These are phyloP conservation scores for Cryptoprocta ferox DNA, from an alignment of 2,797 vertebrate species.

Conservation along the genomic window DNA sequence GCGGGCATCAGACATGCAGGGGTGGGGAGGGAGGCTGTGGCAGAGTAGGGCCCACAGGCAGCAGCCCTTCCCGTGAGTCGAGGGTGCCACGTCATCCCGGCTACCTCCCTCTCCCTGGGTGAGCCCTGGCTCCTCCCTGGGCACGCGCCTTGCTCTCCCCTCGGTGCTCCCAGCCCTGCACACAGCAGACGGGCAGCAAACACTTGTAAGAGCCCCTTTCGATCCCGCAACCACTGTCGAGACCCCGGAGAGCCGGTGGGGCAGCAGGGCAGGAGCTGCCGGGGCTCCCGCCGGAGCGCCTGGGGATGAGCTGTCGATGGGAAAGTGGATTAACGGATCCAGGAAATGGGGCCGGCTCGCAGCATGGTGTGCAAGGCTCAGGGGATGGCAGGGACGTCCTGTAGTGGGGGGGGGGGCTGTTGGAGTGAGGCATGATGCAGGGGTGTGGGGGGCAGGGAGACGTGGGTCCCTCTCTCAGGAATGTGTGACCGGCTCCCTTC, in stretches of 20 bases:
- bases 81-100: too few species aligned
- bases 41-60: not conserved
- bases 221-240: not conserved
- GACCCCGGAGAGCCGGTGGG: not conserved
- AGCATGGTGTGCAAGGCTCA: accelerated
- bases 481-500: too few species aligned
- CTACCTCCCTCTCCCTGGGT: accelerated
- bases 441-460: accelerated
- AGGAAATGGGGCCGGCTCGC: not conserved
- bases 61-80: accelerated
- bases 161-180: too few species aligned
- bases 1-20: accelerated
- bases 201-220: accelerated
- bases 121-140: accelerated
- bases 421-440: accelerated
- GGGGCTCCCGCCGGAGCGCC: accelerated
- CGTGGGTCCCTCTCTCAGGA: not conserved
- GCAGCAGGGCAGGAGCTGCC: accelerated
- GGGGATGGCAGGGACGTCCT: not conserved
- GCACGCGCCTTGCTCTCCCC: too few species aligned
- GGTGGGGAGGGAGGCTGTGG: not conserved
- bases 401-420: accelerated
- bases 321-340: accelerated
- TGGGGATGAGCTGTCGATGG: not conserved
- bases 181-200: not conserved